Evolutionary conservation across 2,113 vertebrate species (phyloP), one percentile per base, ranked within the genome.

Genomic region (Podarcis cretensis): DNA sequence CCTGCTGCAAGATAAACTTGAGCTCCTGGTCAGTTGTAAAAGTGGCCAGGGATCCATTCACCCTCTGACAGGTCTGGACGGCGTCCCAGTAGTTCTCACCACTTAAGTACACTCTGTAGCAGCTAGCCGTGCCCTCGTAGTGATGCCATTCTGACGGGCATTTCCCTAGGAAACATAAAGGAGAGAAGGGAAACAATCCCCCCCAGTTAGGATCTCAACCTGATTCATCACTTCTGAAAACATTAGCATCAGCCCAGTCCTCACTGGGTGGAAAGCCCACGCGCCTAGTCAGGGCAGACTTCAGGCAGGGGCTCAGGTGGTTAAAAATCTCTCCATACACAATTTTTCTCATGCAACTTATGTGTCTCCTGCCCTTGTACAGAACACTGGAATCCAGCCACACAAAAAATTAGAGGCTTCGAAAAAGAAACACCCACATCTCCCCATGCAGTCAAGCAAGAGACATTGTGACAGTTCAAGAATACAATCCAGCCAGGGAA

Each of bases 41-140:
- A 9, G 98, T 99, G 4, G 99, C 99, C 1, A 99, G 94, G 0
- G 99, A 99, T 13, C 98, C 98, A 1, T 99, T 99, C 86, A 98
- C 98, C 1, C 98, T 98, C 97, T 99, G 98, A 89, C 99, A 99
- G 3, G 98, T 99, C 90, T 99, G 98, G 59, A 98, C 98, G 0
- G 99, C 99, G 0, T 99, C 98, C 99, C 99, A 99, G 97, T 99
- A 99, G 96, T 99, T 98, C 96, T 99, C 98, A 0, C 97, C 98
- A 1, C 95, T 97, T 94, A 98, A 95, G 96, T 99, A 99, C n/a
- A 99, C 98, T 87, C 98, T 97, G 91, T 99, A 99, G 88, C 99
- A 99, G 97, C 99, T 99, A 89, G 98, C 98, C 0, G 99, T 99
- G 96, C 98, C 98, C 95, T 99, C 99, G 32, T 99, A 99, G 96